phyloP scores from a whole-genome alignment of 2,888 invertebrate species.

The Acleris holmiana region DNA sequence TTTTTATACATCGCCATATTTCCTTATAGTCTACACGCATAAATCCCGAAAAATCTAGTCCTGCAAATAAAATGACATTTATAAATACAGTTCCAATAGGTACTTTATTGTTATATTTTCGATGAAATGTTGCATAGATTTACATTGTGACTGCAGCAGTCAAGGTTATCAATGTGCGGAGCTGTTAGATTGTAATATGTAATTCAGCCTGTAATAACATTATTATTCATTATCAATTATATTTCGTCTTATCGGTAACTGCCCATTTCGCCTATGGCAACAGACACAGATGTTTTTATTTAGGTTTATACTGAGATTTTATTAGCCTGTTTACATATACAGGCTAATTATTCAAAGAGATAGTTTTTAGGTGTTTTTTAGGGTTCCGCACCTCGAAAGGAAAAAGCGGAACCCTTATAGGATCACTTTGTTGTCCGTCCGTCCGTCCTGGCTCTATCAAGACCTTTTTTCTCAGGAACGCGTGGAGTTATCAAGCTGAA shows the following conservation, averaged over 20 bases:
- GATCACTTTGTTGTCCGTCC: no score
- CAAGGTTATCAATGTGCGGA: conserved; percentile 20
- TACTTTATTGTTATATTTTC: no score
- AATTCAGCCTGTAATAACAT: conserved; percentile 17
- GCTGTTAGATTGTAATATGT: conserved; percentile 26
- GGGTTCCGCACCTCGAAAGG: no score
- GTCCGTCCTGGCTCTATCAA: no score
- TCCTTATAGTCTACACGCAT: no score
- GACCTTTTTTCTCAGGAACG: no score
- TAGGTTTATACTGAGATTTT: not conserved
- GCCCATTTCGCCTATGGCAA: conserved; percentile 20
- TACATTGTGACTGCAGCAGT: conserved; percentile 4
- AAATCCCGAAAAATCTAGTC: no score
- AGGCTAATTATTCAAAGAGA: no score
- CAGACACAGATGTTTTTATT: conserved; percentile 14
- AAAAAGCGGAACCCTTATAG: no score
- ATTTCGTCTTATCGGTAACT: conserved; percentile 22
- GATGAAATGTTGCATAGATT: not conserved
- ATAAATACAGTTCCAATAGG: not conserved
- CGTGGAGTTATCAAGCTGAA: no score
- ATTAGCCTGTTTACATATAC: not conserved
- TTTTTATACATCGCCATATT: no score
- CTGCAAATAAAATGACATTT: conserved; percentile 36
- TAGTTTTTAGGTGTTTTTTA: no score
- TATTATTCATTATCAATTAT: conserved; percentile 25